Evolutionary conservation across 2,113 vertebrate genomes (phyloP).

Genomic region (Cyphomyrus discorhynchus): DNA sequence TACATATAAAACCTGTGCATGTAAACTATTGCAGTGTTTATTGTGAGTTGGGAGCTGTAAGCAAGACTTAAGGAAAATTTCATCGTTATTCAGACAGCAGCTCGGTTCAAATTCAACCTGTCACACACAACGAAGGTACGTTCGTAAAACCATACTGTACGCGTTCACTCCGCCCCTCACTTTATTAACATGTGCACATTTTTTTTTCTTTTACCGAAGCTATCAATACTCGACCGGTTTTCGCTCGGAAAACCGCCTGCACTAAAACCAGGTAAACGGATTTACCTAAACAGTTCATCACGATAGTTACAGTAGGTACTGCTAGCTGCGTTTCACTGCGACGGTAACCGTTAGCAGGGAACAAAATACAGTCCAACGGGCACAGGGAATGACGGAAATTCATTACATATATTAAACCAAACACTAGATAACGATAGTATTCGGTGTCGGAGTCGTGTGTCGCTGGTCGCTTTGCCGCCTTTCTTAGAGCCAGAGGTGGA

Average conservation of each 20-base stretch:
- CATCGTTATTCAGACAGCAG: not conserved
- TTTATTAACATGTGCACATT: not conserved
- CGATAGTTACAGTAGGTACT: not conserved
- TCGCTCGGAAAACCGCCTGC: not conserved
- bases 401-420: not conserved
- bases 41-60: conserved; percentile 89
- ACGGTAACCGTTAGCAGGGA: not conserved
- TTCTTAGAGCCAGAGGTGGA: not conserved
- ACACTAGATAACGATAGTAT: not conserved
- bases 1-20: conserved; percentile 99
- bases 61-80: conserved; percentile 64
- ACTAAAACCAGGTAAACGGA: not conserved
- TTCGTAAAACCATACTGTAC: not conserved
- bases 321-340: not conserved
- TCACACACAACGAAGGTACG: not conserved
- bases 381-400: not conserved
- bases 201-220: not conserved
- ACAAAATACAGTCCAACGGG: not conserved
- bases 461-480: not conserved
- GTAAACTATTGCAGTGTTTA: conserved; percentile 99
- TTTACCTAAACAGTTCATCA: not conserved
- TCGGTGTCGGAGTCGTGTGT: not conserved
- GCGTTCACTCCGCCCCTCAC: not conserved
- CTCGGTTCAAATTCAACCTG: not conserved
- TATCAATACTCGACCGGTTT: not conserved